phyloP scores from a whole-genome alignment of 2,113 vertebrate genomes.

The Gnathonemus longibarbis region DNA sequence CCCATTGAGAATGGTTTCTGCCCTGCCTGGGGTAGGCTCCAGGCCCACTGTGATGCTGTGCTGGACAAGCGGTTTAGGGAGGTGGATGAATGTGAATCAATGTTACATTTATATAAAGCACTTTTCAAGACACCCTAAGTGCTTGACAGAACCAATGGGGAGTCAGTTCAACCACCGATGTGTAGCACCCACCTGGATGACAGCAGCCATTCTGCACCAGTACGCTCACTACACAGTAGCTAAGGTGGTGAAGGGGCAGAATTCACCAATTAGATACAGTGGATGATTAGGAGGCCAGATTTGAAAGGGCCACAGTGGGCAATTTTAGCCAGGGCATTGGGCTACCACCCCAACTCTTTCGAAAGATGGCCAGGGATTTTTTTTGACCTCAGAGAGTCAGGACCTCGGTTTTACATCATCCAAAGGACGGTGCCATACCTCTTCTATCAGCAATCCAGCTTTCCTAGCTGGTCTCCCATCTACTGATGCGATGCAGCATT shows the following conservation, averaged over 20 bases:
- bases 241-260: not conserved
- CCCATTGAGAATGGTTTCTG: not conserved
- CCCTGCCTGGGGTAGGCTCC: not conserved
- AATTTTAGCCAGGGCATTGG: not conserved
- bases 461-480: not conserved
- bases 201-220: not conserved
- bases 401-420: not conserved
- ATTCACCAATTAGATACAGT: not conserved
- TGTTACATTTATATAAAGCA: not conserved
- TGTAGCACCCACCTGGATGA: not conserved
- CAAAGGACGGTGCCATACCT: not conserved
- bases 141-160: not conserved
- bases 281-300: not conserved
- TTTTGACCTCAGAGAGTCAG: not conserved
- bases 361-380: not conserved
- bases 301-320: not conserved
- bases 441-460: not conserved
- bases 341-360: not conserved
- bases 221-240: not conserved
- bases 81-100: not conserved
- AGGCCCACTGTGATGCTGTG: not conserved
- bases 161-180: not conserved
- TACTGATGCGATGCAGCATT: not conserved
- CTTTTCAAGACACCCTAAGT: not conserved
- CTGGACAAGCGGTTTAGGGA: not conserved